Base-by-base conservation (phyloP, 92 coral and sea anemone species). In the Parazoanthus atlanticus region DNA sequence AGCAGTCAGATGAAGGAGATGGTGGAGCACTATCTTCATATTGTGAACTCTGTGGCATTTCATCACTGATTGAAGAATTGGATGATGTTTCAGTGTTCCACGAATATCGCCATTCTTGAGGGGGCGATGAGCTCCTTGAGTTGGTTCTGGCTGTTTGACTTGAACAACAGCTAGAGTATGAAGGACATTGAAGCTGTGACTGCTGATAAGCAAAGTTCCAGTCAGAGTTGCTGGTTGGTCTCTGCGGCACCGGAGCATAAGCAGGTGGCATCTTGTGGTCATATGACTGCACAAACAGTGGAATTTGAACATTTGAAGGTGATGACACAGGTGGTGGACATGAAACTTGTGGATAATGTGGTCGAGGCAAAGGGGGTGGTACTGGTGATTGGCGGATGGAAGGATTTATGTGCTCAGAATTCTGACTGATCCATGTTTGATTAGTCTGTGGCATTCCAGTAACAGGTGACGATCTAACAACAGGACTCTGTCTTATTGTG, bases 61-160 rank as follows among this genome's bases (percentile, higher is more conserved):
- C 98, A 89, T 95, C 98, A 81, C 98, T 93, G 88, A 95, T 90
- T 0, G 98, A 95, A 41, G 98, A 95, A 75, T 95, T 95, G 36
- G 96, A 93, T 10, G 98, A 95, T 49, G 94, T 91, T 86, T 95
- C 98, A 23, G 98, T 95, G 83, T 95, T 95, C 98, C 96, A 95
- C 8, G 98, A 95, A 78, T 93, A 61, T 25, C 98, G 84, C 96
- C 96, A 93, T 10, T 90, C 88, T 31, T 93, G 90, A 30, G 56
- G 80, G 6, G 92, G 94, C 30, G 94, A 92, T n/a, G 94, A 88
- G 47, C 89, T 65, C 28, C 75, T 90, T 0, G 93, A 90, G 41
- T 90, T 74, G 8, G 87, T 84, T 46, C 87, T 34, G 28, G 79
- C 79, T 16, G 79, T 75, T 13, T 75, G 79, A 75, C 79, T 84